phyloP scores from a whole-genome alignment of 2,888 invertebrate genomes.

The Diaprepes abbreviatus region DNA sequence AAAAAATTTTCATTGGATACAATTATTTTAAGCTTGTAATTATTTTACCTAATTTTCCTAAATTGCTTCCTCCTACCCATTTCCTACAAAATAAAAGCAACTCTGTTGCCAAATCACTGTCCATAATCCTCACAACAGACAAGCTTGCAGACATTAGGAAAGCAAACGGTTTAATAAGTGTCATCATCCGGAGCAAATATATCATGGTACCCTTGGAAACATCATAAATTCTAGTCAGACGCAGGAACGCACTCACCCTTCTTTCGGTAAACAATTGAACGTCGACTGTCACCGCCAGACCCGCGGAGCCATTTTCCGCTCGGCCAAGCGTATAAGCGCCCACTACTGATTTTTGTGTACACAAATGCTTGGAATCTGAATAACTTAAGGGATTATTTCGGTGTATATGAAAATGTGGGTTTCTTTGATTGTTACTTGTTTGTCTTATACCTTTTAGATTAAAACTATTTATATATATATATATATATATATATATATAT shows the following conservation, averaged over 20 bases:
- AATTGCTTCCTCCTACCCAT: background rate
- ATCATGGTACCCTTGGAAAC: constrained; percentile 51
- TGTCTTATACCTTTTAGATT: no score
- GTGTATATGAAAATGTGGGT: constrained; percentile 34
- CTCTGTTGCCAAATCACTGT: background rate
- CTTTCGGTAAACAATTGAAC: constrained; percentile 62
- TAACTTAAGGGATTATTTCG: constrained; percentile 43
- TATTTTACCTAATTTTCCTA: background rate
- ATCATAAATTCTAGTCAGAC: constrained; percentile 67
- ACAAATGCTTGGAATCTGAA: constrained; percentile 39
- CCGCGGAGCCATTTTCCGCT: constrained; percentile 65
- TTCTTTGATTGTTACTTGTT: no score
- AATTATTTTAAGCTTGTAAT: no score
- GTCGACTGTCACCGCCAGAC: constrained; percentile 66
- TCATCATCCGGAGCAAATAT: constrained; percentile 65
- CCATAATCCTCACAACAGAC: constrained; percentile 4
- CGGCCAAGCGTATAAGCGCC: constrained; percentile 57
- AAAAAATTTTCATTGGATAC: no score
- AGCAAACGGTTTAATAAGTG: constrained; percentile 68
- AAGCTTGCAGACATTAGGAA: constrained; percentile 57
- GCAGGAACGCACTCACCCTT: constrained; percentile 55
- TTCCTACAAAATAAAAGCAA: background rate
- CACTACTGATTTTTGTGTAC: constrained; percentile 46
- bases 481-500: no score
- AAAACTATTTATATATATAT: no score